A percentile compares a stretch with the other conserved stretches of the same genome.
Evolutionary conservation across 1,140 invertebrate species (phyloP).

Genomic region (Plectrocnemia conspersa): DNA sequence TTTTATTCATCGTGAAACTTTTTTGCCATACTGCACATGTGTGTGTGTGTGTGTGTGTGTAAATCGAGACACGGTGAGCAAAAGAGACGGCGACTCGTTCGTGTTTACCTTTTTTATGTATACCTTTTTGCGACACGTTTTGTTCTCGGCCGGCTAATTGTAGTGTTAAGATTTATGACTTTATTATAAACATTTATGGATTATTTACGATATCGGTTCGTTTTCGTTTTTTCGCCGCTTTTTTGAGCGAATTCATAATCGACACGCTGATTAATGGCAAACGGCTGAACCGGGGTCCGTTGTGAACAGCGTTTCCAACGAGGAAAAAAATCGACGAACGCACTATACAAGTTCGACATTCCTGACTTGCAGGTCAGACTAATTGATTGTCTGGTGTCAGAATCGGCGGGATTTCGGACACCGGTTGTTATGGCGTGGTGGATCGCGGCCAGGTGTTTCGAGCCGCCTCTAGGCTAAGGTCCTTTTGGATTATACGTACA

Average conservation of each 20-base stretch:
- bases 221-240: slow-evolving; percentile 1
- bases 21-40: too few relatives aligned
- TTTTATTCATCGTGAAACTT: too few relatives aligned
- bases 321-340: background rate
- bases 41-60: too few relatives aligned
- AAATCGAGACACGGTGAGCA: too few relatives aligned
- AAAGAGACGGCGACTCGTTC: background rate
- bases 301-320: background rate
- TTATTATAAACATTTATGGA: slow-evolving; percentile 24
- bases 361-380: slow-evolving; percentile 21
- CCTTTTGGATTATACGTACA: too few relatives aligned
- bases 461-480: too few relatives aligned
- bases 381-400: slow-evolving; percentile 26
- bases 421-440: slow-evolving; percentile 4
- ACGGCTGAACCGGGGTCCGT: background rate
- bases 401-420: slow-evolving; percentile 24
- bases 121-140: background rate
- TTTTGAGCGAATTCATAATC: slow-evolving; percentile 11
- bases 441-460: background rate
- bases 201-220: slow-evolving; percentile 21
- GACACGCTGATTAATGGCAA: slow-evolving; percentile 17
- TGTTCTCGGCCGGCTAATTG: slow-evolving; percentile 11
- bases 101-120: too few relatives aligned
- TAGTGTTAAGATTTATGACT: slow-evolving; percentile 21
- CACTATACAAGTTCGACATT: slow-evolving; percentile 19